Conservation (phyloP, 2,113 vertebrate species). For the Carollia perspicillata region DNA sequence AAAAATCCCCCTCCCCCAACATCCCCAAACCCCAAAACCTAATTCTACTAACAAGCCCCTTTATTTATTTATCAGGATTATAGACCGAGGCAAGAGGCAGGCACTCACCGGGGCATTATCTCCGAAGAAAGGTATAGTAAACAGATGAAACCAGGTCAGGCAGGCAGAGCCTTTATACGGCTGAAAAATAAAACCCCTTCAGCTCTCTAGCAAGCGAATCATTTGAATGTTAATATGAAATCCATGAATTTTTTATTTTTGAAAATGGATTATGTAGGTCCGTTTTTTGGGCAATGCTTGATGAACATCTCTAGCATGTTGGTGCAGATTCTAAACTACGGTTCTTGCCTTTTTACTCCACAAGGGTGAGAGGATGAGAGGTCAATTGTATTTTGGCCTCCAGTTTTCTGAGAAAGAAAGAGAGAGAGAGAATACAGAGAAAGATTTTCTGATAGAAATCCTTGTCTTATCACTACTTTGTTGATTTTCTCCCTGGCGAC, state of each 20-base stretch:
- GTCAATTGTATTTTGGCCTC: background rate
- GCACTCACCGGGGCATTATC: background rate
- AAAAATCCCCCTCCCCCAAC: background rate
- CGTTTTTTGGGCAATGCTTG: background rate
- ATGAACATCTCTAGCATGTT: background rate
- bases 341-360: background rate
- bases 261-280: background rate
- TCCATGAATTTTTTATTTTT: background rate
- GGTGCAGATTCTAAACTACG: background rate
- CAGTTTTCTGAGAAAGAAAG: background rate
- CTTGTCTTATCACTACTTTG: background rate
- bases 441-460: background rate
- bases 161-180: background rate
- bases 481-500: background rate
- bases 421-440: background rate
- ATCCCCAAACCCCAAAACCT: background rate
- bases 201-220: background rate
- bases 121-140: background rate
- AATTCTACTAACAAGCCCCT: background rate
- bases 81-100: background rate
- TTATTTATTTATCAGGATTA: background rate
- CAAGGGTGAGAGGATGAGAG: background rate
- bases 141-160: background rate
- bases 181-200: background rate
- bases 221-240: background rate